Evolutionary conservation across 2,113 vertebrate genomes (phyloP).

Genomic region (Vombatus ursinus): DNA sequence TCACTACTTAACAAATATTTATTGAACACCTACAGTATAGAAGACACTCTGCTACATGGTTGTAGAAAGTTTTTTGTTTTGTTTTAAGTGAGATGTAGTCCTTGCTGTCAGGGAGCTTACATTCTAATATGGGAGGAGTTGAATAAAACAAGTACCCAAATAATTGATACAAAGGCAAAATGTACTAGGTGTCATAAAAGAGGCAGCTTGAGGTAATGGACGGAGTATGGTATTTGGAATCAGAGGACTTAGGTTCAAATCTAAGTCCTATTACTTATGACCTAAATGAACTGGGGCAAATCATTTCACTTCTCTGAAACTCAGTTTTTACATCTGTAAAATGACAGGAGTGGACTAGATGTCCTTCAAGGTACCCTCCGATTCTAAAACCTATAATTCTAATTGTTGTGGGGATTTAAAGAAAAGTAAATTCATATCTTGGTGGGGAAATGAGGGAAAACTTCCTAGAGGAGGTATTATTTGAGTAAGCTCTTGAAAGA

Average conservation of each 20-base stretch:
- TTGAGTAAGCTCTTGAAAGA: neutral
- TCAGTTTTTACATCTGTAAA: neutral
- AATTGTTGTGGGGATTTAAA: neutral
- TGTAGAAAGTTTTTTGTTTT: neutral
- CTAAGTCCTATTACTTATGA: neutral
- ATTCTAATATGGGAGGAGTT: neutral
- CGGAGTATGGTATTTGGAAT: no score
- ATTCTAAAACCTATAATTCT: neutral
- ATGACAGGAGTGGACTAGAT: neutral
- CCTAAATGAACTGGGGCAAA: neutral
- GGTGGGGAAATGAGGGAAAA: neutral
- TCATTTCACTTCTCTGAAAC: neutral
- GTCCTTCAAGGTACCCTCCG: neutral
- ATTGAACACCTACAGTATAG: neutral
- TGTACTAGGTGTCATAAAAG: neutral
- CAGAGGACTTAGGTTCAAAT: neutral
- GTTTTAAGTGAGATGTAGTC: neutral
- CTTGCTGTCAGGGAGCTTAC: neutral
- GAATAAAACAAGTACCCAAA: neutral
- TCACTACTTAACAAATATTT: no score
- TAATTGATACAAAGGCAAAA: neutral
- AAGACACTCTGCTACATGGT: neutral
- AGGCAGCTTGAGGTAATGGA: neutral
- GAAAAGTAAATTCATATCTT: neutral
- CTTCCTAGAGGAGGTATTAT: neutral